Base-by-base conservation (phyloP, 2,113 vertebrate genomes). In the Lycaon pictus region DNA sequence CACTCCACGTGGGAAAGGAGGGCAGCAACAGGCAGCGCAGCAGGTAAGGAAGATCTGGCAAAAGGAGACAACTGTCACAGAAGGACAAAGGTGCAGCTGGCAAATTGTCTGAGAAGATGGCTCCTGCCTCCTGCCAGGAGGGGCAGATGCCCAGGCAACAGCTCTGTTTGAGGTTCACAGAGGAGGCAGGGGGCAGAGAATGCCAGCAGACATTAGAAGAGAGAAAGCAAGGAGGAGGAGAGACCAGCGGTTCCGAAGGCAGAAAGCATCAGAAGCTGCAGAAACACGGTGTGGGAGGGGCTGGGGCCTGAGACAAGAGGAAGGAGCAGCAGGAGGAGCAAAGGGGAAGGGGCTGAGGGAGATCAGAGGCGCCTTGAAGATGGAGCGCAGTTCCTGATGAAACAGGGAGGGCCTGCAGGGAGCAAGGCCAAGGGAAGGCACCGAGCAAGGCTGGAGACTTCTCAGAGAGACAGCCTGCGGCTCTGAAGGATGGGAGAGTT, bases 391-490 rank as follows among this genome's bases (percentile, higher is more conserved):
- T 69, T 96, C 88, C 17, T 8, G 65, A 93, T 85, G 19, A 96
- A 96, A 83, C 32, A 43, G 51, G 27, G 67, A 91, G 67, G 67
- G 93, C n/a, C 85, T 88, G 20, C 19, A 17, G 77, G 83, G 83
- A 90, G 77, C 37, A 6, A 48, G 32, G 3, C 27, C 29, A 53
- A 32, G 35, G 83, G 48, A 55, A 53, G 87, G 53, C 32, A 19
- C 12, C 6, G 60, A 27, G 77, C 11, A 60, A 83, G 51, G 35
- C n/a, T 53, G 37, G 37, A 94, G 65, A 93, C 29, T 15, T 72
- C 84, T 82, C 35, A 55, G 90, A 97, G 56, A 94, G 94, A 65
- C 25, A 95, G 93, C 96, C 82, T 16, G n/a, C 23, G 81, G 86
- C 74, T 79, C 56, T 82, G n/a, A 27, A 94, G 91, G 82, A 88